These are phyloP conservation scores for Lithophane ornitopus DNA, from an alignment of 2,888 invertebrate genomes.

Conservation along the genomic window DNA sequence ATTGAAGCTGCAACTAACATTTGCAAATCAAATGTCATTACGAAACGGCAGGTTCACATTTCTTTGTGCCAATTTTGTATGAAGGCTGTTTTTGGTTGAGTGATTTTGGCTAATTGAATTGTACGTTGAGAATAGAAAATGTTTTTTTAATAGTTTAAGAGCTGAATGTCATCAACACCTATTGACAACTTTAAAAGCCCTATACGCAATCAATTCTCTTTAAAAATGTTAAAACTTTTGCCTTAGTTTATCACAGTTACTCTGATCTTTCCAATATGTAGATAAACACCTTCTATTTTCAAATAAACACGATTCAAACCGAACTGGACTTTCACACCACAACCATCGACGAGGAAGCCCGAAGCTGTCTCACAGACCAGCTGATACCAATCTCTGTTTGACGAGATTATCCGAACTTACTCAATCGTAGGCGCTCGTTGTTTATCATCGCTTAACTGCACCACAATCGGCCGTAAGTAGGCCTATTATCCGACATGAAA, in stretches of 20 bases:
- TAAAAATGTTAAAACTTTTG: not conserved
- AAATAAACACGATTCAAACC: slow-evolving; percentile 21
- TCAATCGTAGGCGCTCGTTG: slow-evolving; percentile 52
- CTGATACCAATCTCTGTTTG: slow-evolving; percentile 54
- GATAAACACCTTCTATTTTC: slow-evolving; percentile 15
- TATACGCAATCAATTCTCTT: not conserved
- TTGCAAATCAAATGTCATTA: slow-evolving; percentile 62
- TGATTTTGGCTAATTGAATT: slow-evolving; percentile 39
- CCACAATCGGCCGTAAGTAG: slow-evolving; percentile 80
- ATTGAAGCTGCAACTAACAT: slow-evolving; percentile 55
- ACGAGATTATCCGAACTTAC: slow-evolving; percentile 63
- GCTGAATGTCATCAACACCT: not conserved
- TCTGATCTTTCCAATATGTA: not conserved
- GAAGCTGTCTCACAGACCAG: slow-evolving; percentile 23
- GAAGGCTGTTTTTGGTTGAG: slow-evolving; percentile 23
- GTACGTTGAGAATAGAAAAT: not conserved
- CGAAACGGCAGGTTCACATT: slow-evolving; percentile 51
- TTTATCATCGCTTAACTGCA: slow-evolving; percentile 72
- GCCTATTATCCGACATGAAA: slow-evolving; percentile 84
- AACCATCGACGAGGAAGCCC: slow-evolving; percentile 36
- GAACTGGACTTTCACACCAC: slow-evolving; percentile 13
- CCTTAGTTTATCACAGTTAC: not conserved
- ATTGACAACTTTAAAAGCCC: not conserved
- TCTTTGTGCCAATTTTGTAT: slow-evolving; percentile 50
- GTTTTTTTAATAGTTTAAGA: not conserved